Conservation (phyloP, 2,113 vertebrate species). For the Gallinago undulata region DNA sequence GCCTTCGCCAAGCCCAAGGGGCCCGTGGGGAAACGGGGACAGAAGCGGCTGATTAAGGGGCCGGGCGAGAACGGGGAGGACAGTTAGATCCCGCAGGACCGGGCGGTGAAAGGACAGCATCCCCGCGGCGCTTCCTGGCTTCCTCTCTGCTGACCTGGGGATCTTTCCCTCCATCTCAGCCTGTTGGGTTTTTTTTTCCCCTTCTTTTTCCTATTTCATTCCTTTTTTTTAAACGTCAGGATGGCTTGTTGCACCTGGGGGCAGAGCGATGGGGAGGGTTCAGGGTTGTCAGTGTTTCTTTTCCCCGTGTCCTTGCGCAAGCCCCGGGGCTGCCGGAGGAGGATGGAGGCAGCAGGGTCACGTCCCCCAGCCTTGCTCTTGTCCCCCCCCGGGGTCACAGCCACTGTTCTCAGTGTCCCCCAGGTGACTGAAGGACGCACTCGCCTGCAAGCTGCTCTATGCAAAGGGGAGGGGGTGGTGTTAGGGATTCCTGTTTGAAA, state of each 20-base stretch:
- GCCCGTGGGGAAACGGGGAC: conserved; percentile 92
- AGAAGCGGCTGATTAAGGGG: conserved; percentile 93
- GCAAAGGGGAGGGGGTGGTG: background rate
- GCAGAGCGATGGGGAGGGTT: background rate
- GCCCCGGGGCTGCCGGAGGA: background rate
- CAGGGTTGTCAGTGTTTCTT: background rate
- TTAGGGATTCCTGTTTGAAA: background rate
- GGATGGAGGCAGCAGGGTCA: background rate
- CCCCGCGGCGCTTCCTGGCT: conserved; percentile 3
- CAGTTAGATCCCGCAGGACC: conserved; percentile 74
- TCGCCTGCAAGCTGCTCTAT: conserved; percentile 36
- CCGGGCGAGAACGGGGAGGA: conserved; percentile 90
- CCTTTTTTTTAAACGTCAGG: conserved; percentile 41
- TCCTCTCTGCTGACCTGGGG: conserved; percentile 42
- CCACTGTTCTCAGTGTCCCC: background rate
- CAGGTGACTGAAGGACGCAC: background rate
- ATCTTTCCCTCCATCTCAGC: conserved; percentile 24
- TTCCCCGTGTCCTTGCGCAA: background rate
- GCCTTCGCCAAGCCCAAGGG: conserved; percentile 96
- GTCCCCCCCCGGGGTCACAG: background rate
- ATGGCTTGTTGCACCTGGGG: conserved; percentile 8
- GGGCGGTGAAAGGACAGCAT: conserved; percentile 11
- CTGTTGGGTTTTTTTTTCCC: background rate
- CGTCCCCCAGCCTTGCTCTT: background rate
- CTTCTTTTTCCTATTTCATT: conserved; percentile 19